Evolutionary conservation across 2,888 invertebrate genomes (phyloP).

Genomic region (Oconnorella tubifera): DNA sequence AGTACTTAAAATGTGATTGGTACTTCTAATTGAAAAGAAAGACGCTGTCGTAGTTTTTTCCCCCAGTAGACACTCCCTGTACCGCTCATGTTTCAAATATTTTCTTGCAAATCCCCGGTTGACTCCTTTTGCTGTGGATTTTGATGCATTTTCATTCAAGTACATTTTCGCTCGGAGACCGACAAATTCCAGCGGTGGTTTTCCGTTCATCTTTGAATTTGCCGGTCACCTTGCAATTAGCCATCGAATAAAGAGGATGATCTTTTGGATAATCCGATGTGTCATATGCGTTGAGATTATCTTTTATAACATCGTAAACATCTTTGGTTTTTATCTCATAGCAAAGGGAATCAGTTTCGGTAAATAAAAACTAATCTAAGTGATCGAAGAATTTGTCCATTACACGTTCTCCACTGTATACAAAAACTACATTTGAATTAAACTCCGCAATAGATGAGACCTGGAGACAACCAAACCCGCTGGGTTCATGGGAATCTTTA

Average conservation of each 20-base stretch:
- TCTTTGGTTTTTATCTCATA: slow-evolving; percentile 46
- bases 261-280: slow-evolving; percentile 8
- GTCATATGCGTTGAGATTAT: slow-evolving; percentile 2
- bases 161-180: slow-evolving; percentile 4
- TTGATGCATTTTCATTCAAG: neutral
- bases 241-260: neutral
- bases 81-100: neutral
- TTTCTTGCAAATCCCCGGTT: neutral
- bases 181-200: neutral
- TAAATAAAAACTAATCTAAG: slow-evolving; percentile 37
- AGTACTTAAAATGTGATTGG: no score
- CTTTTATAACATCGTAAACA: slow-evolving; percentile 45
- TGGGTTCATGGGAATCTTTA: no score
- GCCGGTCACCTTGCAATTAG: neutral
- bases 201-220: neutral
- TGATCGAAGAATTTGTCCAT: no score
- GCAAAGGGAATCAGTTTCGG: slow-evolving; percentile 43
- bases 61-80: neutral
- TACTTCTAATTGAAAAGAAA: no score
- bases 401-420: no score
- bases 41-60: neutral
- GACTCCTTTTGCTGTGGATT: neutral
- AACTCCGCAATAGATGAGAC: no score
- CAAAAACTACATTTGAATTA: no score
- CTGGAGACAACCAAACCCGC: no score